phyloP scores from a whole-genome alignment of 2,797 vertebrate species.

The Aratinga solstitialis region DNA sequence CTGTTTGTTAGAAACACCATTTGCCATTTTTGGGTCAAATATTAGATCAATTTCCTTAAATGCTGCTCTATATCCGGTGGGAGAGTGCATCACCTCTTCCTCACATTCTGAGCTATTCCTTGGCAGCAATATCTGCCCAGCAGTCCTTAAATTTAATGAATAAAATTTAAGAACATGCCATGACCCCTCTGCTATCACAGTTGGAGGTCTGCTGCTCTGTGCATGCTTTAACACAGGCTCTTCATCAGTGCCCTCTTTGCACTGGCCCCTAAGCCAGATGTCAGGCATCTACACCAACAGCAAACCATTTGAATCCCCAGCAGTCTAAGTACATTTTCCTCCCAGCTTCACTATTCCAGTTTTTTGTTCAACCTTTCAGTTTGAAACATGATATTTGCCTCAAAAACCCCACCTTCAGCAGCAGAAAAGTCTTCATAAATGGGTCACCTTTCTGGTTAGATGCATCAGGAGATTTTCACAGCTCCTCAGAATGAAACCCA shows the following conservation, averaged over 20 bases:
- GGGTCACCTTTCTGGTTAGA: not conserved
- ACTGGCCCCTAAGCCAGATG: not conserved
- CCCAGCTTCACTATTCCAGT: not conserved
- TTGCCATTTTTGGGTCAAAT: not conserved
- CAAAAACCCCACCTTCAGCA: not conserved
- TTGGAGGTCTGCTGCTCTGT: not conserved
- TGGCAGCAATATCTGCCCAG: not conserved
- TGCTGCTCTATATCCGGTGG: accelerated
- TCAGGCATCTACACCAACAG: not conserved
- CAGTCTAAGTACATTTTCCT: not conserved
- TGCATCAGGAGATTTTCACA: not conserved
- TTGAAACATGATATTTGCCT: not conserved
- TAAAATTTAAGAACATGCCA: not conserved
- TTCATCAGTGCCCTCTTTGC: not conserved
- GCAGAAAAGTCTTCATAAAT: not conserved
- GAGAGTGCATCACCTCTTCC: accelerated
- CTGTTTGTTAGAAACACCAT: not conserved
- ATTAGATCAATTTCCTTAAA: not conserved
- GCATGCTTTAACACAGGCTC: not conserved
- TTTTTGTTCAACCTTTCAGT: not conserved
- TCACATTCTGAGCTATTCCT: not conserved
- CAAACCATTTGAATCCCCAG: not conserved
- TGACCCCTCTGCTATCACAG: not conserved
- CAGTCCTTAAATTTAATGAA: not conserved
- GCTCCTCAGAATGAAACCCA: not conserved